Base-by-base conservation (phyloP, 2,888 invertebrate genomes). In the Marasmarcha lunaedactyla region DNA sequence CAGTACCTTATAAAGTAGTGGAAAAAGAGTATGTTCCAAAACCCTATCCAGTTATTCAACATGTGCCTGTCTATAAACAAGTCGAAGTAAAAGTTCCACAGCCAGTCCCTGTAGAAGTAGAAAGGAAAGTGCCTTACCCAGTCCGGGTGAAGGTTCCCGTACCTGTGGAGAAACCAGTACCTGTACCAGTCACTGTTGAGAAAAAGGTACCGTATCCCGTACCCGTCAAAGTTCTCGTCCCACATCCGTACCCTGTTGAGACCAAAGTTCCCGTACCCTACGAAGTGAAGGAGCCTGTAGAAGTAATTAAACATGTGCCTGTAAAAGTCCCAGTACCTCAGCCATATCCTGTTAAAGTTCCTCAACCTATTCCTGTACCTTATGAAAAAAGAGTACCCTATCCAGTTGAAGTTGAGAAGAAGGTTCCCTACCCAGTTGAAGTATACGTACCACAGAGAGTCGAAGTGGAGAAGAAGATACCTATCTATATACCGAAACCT, bases 311-410 rank as follows among this genome's bases (percentile, higher is more conserved):
- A 51, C 79, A 78, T 46, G 71, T 81, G 9, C 69, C 70, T 12
- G 59, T 79, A 7, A 70, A 52, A 59, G 76, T 83, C 30, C 74
- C 74, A 9, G 64, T 63, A 25, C 78, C 72, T 1, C 70, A 79
- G 50, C 86, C 87, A 1, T 85, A 84, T 51, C 74, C 86, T 7
- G 74, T 88, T 6, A 81, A 72, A 55, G 77, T 87, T 1, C 85
- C 83, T 11, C 65, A 84, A 43, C 86, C 86, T 1, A 78, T 85
- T 50, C 79, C 83, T 1, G 77, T 84, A 0, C 71, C 69, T 2
- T 59, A 79, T 9, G 86, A 86, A 63, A 68, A 74, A 46, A 66
- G 56, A 57, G 73, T 84, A 15, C 79, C 78, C 1, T 74, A 76
- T 49, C 77, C 74, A 1, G 72, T 81, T 2, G 68, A 76, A 47